Evolutionary conservation across 2,797 vertebrate genomes (phyloP).

Genomic region (Syngnathus rostellatus): DNA sequence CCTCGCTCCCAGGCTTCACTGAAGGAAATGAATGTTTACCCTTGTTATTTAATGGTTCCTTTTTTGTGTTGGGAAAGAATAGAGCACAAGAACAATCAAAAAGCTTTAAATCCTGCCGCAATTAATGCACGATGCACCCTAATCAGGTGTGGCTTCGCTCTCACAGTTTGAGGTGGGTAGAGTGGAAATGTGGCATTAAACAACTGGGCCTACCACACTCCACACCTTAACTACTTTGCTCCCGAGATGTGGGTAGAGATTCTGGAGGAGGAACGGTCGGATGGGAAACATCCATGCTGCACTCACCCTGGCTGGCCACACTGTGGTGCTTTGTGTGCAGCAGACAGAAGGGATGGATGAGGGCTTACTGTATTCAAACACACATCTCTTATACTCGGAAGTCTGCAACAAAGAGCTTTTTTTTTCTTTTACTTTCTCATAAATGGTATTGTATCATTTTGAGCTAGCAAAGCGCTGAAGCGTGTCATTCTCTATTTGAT

Average conservation of each 20-base stretch:
- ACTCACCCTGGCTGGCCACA: constrained; percentile 49
- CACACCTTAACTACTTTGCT: neutral
- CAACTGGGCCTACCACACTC: neutral
- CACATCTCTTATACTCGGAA: neutral
- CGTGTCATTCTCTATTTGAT: neutral
- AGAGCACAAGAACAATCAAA: constrained; percentile 8
- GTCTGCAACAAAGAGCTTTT: neutral
- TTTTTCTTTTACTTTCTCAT: neutral
- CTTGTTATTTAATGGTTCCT: constrained; percentile 28
- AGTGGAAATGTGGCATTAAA: neutral
- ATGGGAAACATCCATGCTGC: constrained; percentile 51
- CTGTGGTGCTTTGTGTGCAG: constrained; percentile 58
- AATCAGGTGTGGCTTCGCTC: constrained; percentile 10
- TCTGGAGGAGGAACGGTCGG: constrained; percentile 6
- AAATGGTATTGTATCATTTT: neutral
- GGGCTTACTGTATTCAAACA: neutral
- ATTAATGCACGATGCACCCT: neutral
- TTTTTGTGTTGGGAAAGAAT: constrained; percentile 17
- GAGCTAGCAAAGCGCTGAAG: neutral
- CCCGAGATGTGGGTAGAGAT: neutral
- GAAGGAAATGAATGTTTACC: constrained; percentile 31
- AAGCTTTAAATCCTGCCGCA: neutral
- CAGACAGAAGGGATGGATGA: constrained; percentile 17
- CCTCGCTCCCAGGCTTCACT: constrained; percentile 17
- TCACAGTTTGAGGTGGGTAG: neutral